Percentiles rank a stretch among this genome's conserved stretches.
Evolutionary conservation across 2,888 invertebrate species (phyloP).

Genomic region (Gisinianus flammeolus): DNA sequence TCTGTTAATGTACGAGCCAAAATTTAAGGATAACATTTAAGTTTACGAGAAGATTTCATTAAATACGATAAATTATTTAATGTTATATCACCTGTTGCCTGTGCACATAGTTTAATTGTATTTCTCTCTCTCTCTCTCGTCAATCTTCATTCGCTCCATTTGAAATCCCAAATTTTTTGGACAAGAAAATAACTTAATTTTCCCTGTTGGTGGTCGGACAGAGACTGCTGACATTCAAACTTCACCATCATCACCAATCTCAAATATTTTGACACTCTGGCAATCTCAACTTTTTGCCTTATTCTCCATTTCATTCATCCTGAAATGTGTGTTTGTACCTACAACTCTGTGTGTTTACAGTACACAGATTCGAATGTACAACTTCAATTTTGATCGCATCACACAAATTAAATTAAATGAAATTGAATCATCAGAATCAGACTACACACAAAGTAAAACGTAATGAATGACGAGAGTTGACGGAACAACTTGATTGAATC

Average conservation of each 20-base stretch:
- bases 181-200: conserved; percentile 23
- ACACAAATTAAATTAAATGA: too few relatives aligned
- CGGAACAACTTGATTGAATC: too few relatives aligned
- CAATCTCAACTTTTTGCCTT: background rate
- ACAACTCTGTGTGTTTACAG: background rate
- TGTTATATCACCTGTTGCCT: too few relatives aligned
- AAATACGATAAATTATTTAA: too few relatives aligned
- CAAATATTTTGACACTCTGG: background rate
- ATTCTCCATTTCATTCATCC: background rate
- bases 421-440: too few relatives aligned
- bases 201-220: conserved; percentile 17
- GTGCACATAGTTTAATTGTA: conserved; percentile 3
- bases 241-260: background rate
- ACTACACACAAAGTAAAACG: too few relatives aligned
- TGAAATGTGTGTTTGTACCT: background rate
- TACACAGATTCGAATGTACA: too few relatives aligned
- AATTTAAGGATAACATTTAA: too few relatives aligned
- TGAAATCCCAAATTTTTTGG: background rate
- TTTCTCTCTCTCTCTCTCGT: background rate
- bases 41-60: too few relatives aligned
- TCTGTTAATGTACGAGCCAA: too few relatives aligned
- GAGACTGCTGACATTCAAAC: background rate
- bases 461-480: too few relatives aligned
- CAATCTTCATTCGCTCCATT: background rate
- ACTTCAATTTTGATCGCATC: too few relatives aligned